Conservation (phyloP, 2,797 vertebrate genomes). For the Brachyrhaphis roseni region DNA sequence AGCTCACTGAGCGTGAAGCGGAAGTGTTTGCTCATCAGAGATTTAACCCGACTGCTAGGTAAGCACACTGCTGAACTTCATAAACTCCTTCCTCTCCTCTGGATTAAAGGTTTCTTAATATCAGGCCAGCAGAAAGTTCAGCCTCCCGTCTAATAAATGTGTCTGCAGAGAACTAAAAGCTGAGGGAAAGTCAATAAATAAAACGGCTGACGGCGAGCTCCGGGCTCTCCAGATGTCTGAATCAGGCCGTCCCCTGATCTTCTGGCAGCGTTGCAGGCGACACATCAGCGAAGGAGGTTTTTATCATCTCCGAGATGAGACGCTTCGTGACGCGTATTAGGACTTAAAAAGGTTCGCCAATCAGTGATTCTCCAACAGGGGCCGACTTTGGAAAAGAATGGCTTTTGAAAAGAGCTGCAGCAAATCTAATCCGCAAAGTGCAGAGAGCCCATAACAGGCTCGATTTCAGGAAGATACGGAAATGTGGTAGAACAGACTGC, state of each 20-base stretch:
- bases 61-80: not conserved
- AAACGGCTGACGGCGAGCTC: conserved; percentile 35
- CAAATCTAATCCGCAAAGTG: not conserved
- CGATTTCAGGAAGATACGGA: not conserved
- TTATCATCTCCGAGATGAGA: conserved; percentile 14
- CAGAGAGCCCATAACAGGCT: not conserved
- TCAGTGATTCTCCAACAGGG: conserved; percentile 6
- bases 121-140: conserved; percentile 14
- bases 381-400: not conserved
- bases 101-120: conserved; percentile 1
- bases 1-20: not conserved
- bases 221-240: conserved; percentile 47
- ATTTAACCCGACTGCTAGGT: not conserved
- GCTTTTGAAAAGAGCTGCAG: not conserved
- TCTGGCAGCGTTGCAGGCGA: conserved; percentile 20
- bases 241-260: conserved; percentile 20
- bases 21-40: conserved; percentile 1
- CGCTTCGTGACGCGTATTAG: not conserved
- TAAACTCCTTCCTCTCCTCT: not conserved
- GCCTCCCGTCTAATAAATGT: conserved; percentile 21
- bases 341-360: conserved; percentile 16
- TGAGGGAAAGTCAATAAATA: conserved; percentile 44
- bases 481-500: not conserved
- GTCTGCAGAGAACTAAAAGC: conserved; percentile 33
- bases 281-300: conserved; percentile 14